phyloP scores from a whole-genome alignment of 2,113 vertebrate species.

The Callopanchax toddi region DNA sequence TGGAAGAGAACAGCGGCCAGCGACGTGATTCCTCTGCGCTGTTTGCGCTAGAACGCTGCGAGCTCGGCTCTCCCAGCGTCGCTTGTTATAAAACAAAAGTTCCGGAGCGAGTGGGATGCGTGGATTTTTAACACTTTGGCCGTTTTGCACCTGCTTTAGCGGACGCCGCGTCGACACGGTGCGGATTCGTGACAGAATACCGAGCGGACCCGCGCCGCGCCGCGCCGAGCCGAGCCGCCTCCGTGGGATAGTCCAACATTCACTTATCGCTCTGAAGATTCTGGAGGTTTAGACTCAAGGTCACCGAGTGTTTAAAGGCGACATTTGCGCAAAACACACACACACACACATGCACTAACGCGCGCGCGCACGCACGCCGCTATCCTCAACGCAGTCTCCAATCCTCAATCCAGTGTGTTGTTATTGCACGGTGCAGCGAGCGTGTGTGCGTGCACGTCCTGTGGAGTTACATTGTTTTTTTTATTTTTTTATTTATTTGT shows the following conservation, averaged over 20 bases:
- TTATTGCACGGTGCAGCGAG: constrained; percentile 52
- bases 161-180: constrained; percentile 69
- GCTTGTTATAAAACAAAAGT: constrained; percentile 80
- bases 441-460: constrained; percentile 33
- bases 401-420: constrained; percentile 42
- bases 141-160: constrained; percentile 78
- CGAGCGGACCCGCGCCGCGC: constrained; percentile 67
- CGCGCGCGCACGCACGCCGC: constrained; percentile 17
- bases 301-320: constrained; percentile 75
- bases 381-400: constrained; percentile 48
- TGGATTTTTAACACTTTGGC: constrained; percentile 55
- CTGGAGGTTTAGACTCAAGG: constrained; percentile 80
- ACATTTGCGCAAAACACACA: constrained; percentile 38
- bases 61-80: constrained; percentile 33
- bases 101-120: constrained; percentile 72
- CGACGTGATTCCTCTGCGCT: constrained; percentile 73
- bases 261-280: constrained; percentile 67
- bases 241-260: constrained; percentile 78
- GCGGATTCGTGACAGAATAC: constrained; percentile 64
- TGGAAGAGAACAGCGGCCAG: constrained; percentile 77
- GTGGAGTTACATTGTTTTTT: constrained; percentile 67
- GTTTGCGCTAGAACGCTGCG: constrained; percentile 71
- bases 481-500: constrained; percentile 10
- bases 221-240: constrained; percentile 7
- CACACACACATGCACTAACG: constrained; percentile 12